Conservation (phyloP, 2,113 vertebrate genomes). For the Hyla sarda region DNA sequence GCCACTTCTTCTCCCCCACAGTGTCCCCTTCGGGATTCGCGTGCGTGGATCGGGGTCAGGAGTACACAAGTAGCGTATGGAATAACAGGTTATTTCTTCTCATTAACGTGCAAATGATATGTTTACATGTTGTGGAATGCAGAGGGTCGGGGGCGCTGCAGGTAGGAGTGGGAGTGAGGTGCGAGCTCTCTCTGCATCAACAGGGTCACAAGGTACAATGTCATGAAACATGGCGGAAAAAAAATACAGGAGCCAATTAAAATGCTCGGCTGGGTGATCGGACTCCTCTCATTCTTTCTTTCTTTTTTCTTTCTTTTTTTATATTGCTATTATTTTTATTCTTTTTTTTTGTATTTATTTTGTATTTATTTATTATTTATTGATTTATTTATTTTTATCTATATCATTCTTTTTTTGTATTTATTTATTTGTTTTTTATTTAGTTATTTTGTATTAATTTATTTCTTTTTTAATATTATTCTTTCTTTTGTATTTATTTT, state of each 20-base stretch:
- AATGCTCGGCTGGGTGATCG: not conserved
- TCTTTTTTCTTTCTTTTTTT: too few relatives aligned
- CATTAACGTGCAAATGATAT: conserved; percentile 37
- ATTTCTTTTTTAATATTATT: too few relatives aligned
- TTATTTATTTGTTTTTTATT: too few relatives aligned
- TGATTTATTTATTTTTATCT: too few relatives aligned
- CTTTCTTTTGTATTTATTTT: too few relatives aligned
- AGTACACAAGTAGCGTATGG: not conserved
- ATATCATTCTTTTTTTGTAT: too few relatives aligned
- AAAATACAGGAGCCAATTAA: not conserved
- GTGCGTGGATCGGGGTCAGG: conserved; percentile 11
- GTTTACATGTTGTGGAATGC: conserved; percentile 15
- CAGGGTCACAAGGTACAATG: conserved; percentile 1
- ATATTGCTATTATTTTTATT: too few relatives aligned
- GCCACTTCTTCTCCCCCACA: too few relatives aligned
- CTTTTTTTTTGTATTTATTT: too few relatives aligned
- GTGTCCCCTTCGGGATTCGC: not conserved
- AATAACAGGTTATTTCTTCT: not conserved
- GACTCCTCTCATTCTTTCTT: too few relatives aligned
- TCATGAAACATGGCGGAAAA: not conserved
- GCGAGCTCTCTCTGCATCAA: not conserved
- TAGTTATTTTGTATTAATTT: too few relatives aligned
- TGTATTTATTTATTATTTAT: too few relatives aligned
- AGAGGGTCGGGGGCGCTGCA: not conserved
- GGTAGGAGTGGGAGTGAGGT: not conserved